A percentile compares a stretch with the other conserved stretches of the same genome.
These are phyloP conservation scores for Brenthis ino DNA, from an alignment of 2,888 invertebrate species.

Conservation along the genomic window DNA sequence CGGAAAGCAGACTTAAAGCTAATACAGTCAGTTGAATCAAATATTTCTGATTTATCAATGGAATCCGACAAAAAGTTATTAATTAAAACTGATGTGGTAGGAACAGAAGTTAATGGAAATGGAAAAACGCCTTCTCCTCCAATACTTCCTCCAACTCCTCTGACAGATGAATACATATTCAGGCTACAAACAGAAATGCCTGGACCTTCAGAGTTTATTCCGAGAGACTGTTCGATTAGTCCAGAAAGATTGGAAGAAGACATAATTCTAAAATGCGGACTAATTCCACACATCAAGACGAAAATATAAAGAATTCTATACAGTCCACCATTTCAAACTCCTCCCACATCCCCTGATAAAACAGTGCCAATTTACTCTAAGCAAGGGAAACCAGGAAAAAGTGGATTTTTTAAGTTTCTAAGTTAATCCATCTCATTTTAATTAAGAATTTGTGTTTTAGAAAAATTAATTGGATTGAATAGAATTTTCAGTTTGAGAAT, in stretches of 20 bases:
- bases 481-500: background rate
- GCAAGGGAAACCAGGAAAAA: conserved; percentile 48
- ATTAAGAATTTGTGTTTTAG: conserved; percentile 5
- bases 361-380: conserved; percentile 52
- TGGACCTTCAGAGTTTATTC: conserved; percentile 53
- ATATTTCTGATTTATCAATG: background rate
- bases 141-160: conserved; percentile 63
- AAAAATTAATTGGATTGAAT: background rate
- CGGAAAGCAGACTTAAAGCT: background rate
- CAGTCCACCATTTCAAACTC: conserved; percentile 65
- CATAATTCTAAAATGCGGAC: conserved; percentile 62
- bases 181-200: conserved; percentile 63
- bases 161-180: conserved; percentile 73
- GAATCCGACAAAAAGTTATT: conserved; percentile 17
- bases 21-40: background rate
- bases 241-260: conserved; percentile 60
- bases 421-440: background rate
- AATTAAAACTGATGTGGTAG: conserved; percentile 38
- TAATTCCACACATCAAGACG: conserved; percentile 66
- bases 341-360: conserved; percentile 55
- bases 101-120: conserved; percentile 36
- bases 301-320: conserved; percentile 59
- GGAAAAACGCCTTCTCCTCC: conserved; percentile 50
- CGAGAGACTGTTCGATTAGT: conserved; percentile 49
- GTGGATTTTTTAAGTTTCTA: conserved; percentile 38